Percentiles rank a stretch among this genome's conserved stretches.
Conservation (phyloP, 2,888 invertebrate species). For the Branchipolynoe longqiensis region DNA sequence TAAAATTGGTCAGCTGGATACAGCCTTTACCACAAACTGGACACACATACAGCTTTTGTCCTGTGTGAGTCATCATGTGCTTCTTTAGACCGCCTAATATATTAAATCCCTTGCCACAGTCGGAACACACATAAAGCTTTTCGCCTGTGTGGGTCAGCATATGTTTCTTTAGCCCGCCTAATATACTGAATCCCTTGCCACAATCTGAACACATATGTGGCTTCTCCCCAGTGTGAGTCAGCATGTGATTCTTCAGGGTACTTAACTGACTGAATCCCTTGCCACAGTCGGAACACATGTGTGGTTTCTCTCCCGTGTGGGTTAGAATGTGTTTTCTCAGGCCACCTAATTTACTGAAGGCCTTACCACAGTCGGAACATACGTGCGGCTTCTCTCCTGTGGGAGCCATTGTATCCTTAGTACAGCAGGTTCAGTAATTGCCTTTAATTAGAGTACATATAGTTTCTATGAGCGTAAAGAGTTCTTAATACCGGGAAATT, state of each 20-base stretch:
- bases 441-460: too few relatives aligned
- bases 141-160: slow-evolving; percentile 9
- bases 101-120: background rate
- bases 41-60: background rate
- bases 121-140: background rate
- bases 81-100: background rate
- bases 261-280: too few relatives aligned
- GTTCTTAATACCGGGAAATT: too few relatives aligned
- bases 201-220: too few relatives aligned
- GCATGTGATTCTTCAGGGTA: too few relatives aligned
- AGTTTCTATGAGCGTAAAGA: too few relatives aligned
- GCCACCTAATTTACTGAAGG: background rate
- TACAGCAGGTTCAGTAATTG: too few relatives aligned
- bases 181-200: too few relatives aligned
- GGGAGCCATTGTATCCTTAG: too few relatives aligned
- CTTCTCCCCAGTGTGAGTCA: too few relatives aligned
- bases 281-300: background rate
- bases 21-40: background rate
- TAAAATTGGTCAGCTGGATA: background rate
- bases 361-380: background rate
- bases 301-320: background rate
- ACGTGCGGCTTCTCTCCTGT: background rate
- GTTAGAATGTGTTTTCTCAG: background rate
- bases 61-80: background rate
- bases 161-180: too few relatives aligned